phyloP scores from a whole-genome alignment of 2,888 invertebrate genomes.

The Synergus laeviventris region DNA sequence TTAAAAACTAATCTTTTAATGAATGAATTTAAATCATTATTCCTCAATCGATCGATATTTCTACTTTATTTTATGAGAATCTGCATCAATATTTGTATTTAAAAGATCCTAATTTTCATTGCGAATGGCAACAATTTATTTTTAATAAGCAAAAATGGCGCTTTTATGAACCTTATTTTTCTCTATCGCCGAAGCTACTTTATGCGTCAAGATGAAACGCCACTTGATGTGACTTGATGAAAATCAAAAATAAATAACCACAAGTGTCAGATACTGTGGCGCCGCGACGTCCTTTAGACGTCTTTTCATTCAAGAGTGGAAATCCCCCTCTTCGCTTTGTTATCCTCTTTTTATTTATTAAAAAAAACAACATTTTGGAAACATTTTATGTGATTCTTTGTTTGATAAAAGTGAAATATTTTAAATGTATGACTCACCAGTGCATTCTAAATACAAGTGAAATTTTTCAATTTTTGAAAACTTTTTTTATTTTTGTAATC shows the following conservation, averaged over 20 bases:
- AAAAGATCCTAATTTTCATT: neutral
- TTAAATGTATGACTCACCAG: neutral
- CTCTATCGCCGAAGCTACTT: neutral
- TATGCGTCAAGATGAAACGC: neutral
- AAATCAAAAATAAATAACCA: neutral
- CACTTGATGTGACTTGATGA: neutral
- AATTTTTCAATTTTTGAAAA: neutral
- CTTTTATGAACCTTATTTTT: neutral
- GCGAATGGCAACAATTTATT: neutral
- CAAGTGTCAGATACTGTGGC: conserved; percentile 23
- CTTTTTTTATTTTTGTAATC: neutral
- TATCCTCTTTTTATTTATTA: neutral
- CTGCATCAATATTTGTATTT: neutral
- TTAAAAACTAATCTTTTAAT: neutral
- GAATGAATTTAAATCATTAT: neutral
- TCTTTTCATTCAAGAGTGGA: conserved; percentile 11
- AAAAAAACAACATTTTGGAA: neutral
- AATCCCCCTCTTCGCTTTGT: neutral
- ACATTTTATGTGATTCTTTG: neutral
- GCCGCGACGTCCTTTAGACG: conserved; percentile 1
- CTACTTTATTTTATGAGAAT: neutral
- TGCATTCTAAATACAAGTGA: neutral
- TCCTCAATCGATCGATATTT: neutral
- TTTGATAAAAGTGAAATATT: neutral
- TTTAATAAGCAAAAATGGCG: neutral